Conservation (phyloP, 2,113 vertebrate genomes). For the Rutilus rutilus region DNA sequence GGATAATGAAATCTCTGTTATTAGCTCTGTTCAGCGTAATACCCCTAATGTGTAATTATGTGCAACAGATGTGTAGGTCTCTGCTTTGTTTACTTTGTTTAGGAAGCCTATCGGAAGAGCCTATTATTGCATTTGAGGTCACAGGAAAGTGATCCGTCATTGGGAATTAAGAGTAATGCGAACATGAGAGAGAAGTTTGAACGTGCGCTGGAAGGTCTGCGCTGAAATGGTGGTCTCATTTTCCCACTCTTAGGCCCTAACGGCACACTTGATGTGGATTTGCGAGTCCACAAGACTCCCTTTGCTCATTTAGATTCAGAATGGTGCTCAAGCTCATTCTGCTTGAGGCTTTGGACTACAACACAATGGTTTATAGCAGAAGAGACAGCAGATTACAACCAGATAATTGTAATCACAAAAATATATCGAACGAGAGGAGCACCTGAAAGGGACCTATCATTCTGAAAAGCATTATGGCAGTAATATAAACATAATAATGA, state of each 20-base stretch:
- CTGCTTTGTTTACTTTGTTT: constrained; percentile 29
- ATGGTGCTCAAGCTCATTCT: not conserved
- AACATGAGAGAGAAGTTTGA: not conserved
- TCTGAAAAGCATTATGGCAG: not conserved
- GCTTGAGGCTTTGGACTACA: not conserved
- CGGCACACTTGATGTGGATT: not conserved
- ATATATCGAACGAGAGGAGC: not conserved
- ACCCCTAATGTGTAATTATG: constrained; percentile 45
- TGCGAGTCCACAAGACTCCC: not conserved
- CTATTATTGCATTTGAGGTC: constrained; percentile 25
- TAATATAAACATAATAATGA: not conserved
- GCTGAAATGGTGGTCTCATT: not conserved
- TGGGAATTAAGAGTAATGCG: constrained; percentile 4
- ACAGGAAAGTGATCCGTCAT: constrained; percentile 36
- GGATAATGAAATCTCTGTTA: constrained; percentile 21
- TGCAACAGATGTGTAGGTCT: constrained; percentile 31
- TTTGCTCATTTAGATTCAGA: not conserved
- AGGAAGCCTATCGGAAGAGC: not conserved
- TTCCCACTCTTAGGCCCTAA: not conserved
- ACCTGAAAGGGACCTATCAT: not conserved
- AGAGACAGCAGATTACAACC: not conserved
- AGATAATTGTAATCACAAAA: not conserved
- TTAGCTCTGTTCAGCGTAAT: constrained; percentile 28
- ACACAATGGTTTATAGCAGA: not conserved
- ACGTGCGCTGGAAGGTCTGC: not conserved